phyloP scores from a whole-genome alignment of 2,797 vertebrate genomes.

The Lithobates pipiens region DNA sequence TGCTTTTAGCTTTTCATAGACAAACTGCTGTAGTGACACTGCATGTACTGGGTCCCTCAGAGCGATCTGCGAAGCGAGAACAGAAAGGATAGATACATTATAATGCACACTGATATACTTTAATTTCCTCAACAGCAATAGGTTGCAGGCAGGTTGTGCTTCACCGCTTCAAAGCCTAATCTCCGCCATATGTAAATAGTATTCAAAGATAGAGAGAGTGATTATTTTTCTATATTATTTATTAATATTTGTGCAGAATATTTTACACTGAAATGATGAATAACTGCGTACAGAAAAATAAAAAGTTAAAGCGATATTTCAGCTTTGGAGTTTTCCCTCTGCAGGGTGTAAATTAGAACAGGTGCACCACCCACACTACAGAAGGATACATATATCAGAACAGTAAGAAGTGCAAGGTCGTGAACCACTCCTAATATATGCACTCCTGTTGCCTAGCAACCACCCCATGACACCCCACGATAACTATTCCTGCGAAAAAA shows the following conservation, averaged over 20 bases:
- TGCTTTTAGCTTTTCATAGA: conserved; percentile 95
- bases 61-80: conserved; percentile 81
- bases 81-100: conserved; percentile 60
- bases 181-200: background rate
- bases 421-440: background rate
- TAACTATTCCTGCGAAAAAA: background rate
- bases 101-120: conserved; percentile 44
- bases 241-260: background rate
- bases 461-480: background rate
- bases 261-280: background rate
- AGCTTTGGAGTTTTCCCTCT: background rate
- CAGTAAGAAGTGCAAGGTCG: background rate
- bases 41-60: conserved; percentile 94
- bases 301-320: too few relatives aligned
- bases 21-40: conserved; percentile 92
- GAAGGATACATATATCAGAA: background rate
- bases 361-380: background rate
- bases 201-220: background rate
- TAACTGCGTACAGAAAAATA: background rate
- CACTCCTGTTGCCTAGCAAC: background rate
- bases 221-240: background rate
- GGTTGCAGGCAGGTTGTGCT: background rate
- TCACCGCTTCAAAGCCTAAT: background rate
- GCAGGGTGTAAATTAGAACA: background rate
- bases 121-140: conserved; percentile 1